phyloP scores from a whole-genome alignment of 2,888 invertebrate species.

The Agrotis clavis region DNA sequence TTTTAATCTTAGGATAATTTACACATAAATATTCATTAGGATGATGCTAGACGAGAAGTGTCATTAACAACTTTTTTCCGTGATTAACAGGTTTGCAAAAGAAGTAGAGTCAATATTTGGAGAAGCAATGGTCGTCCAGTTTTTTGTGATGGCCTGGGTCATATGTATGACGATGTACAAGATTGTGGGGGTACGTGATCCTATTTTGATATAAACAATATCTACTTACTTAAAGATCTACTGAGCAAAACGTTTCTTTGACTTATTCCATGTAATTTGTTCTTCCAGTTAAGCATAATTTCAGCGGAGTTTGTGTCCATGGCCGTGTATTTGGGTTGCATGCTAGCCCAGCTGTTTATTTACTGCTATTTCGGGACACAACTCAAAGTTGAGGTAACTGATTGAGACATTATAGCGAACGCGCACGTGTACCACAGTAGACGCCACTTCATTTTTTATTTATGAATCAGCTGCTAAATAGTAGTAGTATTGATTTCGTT shows the following conservation, averaged over 20 bases:
- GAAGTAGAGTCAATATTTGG: constrained; percentile 83
- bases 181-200: constrained; percentile 80
- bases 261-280: constrained; percentile 45
- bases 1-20: not conserved
- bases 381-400: constrained; percentile 78
- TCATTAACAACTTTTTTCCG: not conserved
- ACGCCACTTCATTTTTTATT: constrained; percentile 22
- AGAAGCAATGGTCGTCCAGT: constrained; percentile 81
- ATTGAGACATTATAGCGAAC: constrained; percentile 37
- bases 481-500: constrained; percentile 3
- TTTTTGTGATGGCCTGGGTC: constrained; percentile 82
- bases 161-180: constrained; percentile 87
- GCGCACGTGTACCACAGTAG: constrained; percentile 19
- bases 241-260: not conserved
- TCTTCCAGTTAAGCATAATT: constrained; percentile 76
- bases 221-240: not conserved
- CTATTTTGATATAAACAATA: not conserved
- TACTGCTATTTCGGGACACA: constrained; percentile 86
- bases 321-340: constrained; percentile 80
- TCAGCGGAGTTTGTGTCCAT: constrained; percentile 82
- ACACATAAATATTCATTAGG: not conserved
- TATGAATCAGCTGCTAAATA: constrained; percentile 19
- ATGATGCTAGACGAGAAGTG: not conserved
- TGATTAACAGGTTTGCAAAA: constrained; percentile 73
- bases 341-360: constrained; percentile 83